Percentiles rank a stretch among this genome's conserved stretches.
Evolutionary conservation across 2,113 vertebrate species (phyloP).

Genomic region (Gila orcuttii): DNA sequence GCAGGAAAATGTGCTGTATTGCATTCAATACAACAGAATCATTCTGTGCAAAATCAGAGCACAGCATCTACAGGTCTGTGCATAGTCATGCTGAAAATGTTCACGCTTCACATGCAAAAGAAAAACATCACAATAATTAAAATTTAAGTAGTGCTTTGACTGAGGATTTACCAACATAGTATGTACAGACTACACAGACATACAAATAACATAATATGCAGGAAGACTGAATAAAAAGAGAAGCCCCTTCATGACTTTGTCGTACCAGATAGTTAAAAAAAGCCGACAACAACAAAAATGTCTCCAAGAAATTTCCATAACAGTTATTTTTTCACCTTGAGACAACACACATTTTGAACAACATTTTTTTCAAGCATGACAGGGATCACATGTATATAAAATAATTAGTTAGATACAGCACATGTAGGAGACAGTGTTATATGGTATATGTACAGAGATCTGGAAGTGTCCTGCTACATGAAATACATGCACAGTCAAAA

Average conservation of each 20-base stretch:
- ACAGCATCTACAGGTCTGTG: conserved; percentile 70
- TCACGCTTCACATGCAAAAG: conserved; percentile 80
- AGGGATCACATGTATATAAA: conserved; percentile 26
- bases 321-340: conserved; percentile 60
- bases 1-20: conserved; percentile 57
- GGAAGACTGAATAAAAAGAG: conserved; percentile 68
- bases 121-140: conserved; percentile 56
- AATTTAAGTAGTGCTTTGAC: conserved; percentile 58
- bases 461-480: conserved; percentile 50
- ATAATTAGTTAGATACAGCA: conserved; percentile 31
- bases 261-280: conserved; percentile 62
- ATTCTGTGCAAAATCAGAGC: conserved; percentile 64
- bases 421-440: conserved; percentile 20
- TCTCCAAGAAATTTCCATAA: conserved; percentile 44
- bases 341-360: conserved; percentile 45
- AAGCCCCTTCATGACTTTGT: conserved; percentile 63
- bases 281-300: conserved; percentile 59
- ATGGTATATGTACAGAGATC: conserved; percentile 47
- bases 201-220: conserved; percentile 60
- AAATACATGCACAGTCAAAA: conserved; percentile 72
- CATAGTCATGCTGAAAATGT: conserved; percentile 74
- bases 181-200: conserved; percentile 67
- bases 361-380: conserved; percentile 43
- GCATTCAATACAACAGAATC: conserved; percentile 55
- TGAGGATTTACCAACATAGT: conserved; percentile 52